These are phyloP conservation scores for Rhinichthys klamathensis DNA, from an alignment of 2,113 vertebrate genomes.

Conservation along the genomic window DNA sequence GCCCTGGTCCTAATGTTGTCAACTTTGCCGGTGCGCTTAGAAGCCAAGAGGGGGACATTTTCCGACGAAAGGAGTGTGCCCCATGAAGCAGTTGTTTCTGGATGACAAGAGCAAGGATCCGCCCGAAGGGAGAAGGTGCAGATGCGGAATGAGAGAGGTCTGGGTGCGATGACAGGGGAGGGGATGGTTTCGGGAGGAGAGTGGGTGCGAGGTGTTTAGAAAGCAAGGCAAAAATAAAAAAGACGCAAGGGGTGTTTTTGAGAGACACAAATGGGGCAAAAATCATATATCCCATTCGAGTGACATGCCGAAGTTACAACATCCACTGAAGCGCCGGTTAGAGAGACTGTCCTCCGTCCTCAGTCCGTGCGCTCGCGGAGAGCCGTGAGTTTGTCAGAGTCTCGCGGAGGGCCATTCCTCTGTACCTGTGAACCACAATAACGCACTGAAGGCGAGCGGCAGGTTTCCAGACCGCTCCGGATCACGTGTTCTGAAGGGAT, in stretches of 20 bases:
- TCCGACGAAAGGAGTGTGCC: conserved; percentile 73
- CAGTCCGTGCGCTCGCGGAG: conserved; percentile 57
- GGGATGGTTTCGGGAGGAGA: conserved; percentile 63
- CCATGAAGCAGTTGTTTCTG: conserved; percentile 71
- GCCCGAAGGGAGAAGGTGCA: conserved; percentile 62
- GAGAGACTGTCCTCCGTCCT: conserved; percentile 31
- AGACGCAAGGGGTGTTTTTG: conserved; percentile 36
- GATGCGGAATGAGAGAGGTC: conserved; percentile 48
- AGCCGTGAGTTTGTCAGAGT: conserved; percentile 56
- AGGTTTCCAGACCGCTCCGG: conserved; percentile 65
- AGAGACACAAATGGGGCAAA: conserved; percentile 51
- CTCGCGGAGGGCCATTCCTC: conserved; percentile 46
- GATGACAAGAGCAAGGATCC: conserved; percentile 63
- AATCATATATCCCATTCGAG: conserved; percentile 55
- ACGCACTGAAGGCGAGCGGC: conserved; percentile 63
- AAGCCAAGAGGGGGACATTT: conserved; percentile 72
- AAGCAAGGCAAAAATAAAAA: conserved; percentile 48
- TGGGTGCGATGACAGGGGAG: conserved; percentile 57
- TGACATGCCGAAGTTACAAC: conserved; percentile 50
- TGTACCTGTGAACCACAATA: conserved; percentile 55
- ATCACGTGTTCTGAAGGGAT: conserved; percentile 69
- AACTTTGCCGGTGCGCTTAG: conserved; percentile 67
- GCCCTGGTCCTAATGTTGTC: conserved; percentile 67
- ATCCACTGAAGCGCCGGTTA: conserved; percentile 52
- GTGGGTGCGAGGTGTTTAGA: conserved; percentile 59